A percentile compares a stretch with the other conserved stretches of the same genome.
These are phyloP conservation scores for Caracal caracal DNA, from an alignment of 2,113 vertebrate species.

Conservation along the genomic window DNA sequence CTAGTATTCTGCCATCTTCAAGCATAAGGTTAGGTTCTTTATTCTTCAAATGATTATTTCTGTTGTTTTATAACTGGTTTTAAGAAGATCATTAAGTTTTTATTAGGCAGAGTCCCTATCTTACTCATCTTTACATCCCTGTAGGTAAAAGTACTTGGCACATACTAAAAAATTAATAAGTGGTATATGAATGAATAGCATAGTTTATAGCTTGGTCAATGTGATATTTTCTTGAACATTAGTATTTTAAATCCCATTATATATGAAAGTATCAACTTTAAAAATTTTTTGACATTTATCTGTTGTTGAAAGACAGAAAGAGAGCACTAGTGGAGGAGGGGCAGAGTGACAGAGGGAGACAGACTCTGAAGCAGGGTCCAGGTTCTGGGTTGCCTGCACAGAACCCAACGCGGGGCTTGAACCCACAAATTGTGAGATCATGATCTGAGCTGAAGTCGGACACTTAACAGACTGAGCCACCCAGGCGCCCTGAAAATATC, in stretches of 20 bases:
- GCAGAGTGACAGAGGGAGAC: too few relatives aligned
- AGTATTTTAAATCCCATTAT: conserved; percentile 14
- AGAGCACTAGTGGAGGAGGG: too few relatives aligned
- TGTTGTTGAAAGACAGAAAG: too few relatives aligned
- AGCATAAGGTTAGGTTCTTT: conserved; percentile 38
- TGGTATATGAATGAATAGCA: background rate
- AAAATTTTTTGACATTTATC: too few relatives aligned
- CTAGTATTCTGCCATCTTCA: background rate
- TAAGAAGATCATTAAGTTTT: conserved; percentile 38
- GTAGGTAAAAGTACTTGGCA: background rate
- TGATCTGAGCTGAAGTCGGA: too few relatives aligned
- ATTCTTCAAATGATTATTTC: conserved; percentile 49
- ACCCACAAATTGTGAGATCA: too few relatives aligned
- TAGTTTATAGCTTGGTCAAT: background rate
- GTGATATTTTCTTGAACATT: conserved; percentile 22
- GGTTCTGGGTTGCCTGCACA: too few relatives aligned
- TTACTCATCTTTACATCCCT: conserved; percentile 1
- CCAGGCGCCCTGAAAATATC: background rate
- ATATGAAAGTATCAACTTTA: background rate
- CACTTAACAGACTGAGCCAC: too few relatives aligned
- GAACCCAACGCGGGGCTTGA: too few relatives aligned
- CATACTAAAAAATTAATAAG: background rate
- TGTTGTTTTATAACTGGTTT: conserved; percentile 32
- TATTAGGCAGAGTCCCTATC: background rate
- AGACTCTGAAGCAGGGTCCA: too few relatives aligned